A percentile compares a stretch with the other conserved stretches of the same genome.
phyloP scores from a whole-genome alignment of 2,888 invertebrate genomes.

The Neoaliturus tenellus region DNA sequence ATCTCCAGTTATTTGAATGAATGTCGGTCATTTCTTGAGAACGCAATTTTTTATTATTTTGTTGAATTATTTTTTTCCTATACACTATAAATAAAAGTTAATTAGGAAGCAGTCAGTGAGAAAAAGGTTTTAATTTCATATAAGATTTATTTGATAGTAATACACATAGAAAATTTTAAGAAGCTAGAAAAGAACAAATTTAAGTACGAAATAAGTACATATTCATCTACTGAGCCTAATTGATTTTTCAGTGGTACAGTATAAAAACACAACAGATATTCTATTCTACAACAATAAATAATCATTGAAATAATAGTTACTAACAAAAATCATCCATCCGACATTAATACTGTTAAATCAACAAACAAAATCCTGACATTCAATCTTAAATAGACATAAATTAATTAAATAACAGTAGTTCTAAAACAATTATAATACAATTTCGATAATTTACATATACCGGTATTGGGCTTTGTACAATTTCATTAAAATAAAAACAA shows the following conservation, averaged over 20 bases:
- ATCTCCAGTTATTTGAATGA: too few species aligned
- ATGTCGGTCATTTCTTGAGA: too few species aligned
- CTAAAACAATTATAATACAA: neutral
- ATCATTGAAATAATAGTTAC: slow-evolving; percentile 23
- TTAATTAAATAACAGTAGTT: neutral
- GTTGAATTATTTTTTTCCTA: too few species aligned
- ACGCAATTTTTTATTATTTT: too few species aligned
- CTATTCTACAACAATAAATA: slow-evolving; percentile 50
- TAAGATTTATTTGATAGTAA: slow-evolving; percentile 21
- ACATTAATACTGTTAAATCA: slow-evolving; percentile 45
- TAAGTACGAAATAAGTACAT: slow-evolving; percentile 50
- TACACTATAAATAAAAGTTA: too few species aligned
- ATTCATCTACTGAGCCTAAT: neutral
- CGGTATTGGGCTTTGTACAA: neutral
- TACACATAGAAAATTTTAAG: slow-evolving; percentile 27
- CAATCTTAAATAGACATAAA: neutral
- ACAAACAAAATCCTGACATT: neutral
- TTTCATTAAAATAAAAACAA: neutral
- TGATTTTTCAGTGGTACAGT: slow-evolving; percentile 13
- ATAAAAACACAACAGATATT: slow-evolving; percentile 43
- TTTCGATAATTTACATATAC: neutral
- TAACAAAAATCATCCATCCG: slow-evolving; percentile 33
- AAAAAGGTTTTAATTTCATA: neutral
- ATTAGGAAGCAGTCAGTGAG: too few species aligned
- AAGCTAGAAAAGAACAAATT: slow-evolving; percentile 22